Conservation (phyloP, 2,797 vertebrate genomes). For the Phrynocephalus vlangalii region DNA sequence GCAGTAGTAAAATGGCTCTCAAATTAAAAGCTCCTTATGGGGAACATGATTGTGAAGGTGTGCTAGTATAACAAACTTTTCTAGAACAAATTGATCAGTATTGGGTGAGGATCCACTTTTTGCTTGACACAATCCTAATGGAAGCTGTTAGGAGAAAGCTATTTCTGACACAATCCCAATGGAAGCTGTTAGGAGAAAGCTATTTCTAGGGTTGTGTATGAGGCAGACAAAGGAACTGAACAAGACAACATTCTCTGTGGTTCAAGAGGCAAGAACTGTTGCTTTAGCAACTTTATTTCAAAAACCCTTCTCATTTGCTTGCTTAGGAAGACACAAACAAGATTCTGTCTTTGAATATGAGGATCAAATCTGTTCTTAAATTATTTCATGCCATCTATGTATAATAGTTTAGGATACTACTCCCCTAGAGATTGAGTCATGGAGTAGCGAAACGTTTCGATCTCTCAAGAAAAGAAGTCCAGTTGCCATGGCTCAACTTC, state of each 20-base stretch:
- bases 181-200: neutral
- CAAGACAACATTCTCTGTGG: neutral
- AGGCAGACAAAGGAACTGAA: neutral
- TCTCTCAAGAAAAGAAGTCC: too few relatives aligned
- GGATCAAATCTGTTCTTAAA: constrained; percentile 46
- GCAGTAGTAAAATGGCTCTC: neutral
- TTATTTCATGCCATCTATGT: constrained; percentile 29
- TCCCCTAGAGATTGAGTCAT: neutral
- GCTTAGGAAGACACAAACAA: neutral
- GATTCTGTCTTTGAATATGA: constrained; percentile 14
- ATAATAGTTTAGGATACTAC: constrained; percentile 26
- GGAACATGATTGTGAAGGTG: constrained; percentile 22
- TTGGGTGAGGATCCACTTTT: neutral
- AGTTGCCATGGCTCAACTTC: too few relatives aligned
- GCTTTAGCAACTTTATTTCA: neutral
- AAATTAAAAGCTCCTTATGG: constrained; percentile 25
- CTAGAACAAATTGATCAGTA: neutral
- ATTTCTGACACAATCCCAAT: neutral
- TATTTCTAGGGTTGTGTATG: neutral
- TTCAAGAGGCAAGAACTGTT: neutral
- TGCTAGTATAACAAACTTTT: neutral
- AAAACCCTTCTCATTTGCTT: constrained; percentile 14
- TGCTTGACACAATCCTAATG: neutral
- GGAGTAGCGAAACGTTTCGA: too few relatives aligned
- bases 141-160: neutral